Evolutionary conservation across 2,113 vertebrate genomes (phyloP), one percentile per base, ranked within the genome.

Genomic region (Oenanthe oenanthe): DNA sequence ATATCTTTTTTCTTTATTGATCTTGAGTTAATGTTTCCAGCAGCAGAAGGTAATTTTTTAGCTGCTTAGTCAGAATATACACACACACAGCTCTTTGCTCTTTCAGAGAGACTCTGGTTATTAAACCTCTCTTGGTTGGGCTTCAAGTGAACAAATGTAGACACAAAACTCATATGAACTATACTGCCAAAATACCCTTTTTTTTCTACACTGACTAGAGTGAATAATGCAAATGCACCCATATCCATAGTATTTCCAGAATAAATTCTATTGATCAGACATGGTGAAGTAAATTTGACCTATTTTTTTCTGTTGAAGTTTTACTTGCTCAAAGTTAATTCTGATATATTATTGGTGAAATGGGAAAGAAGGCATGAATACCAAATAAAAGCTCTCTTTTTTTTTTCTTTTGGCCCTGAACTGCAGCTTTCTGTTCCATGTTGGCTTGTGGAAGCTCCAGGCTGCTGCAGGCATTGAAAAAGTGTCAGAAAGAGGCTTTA

Each of bases 71-170:
- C 75, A 71, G 17, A 72, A 58, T 7, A 43, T 11, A 28, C 31
- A 34, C 11, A 17, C 9, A 66, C 4, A 62, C 0, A 4, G 28
- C 3, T 51, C 32, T 60, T 9, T 43, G 6, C 4, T 71, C 5
- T 53, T 74, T 77, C 12, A 74, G 24, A 50, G 2, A 43, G 2
- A 13, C 11, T 57, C 3, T 28, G 2, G 0, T 54, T 91, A 12
- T 84, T 56, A 78, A 66, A 36, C 6, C 7, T 67, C 1, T 0
- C 5, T 71, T 63, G 28, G 1, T 0, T 71, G 6, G 2, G 5
- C 74, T 91, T 70, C 72, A 66, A 10, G 6, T 7, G 20, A 42
- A 28, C 9, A 88, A 34, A 71, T 3, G 12, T 25, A 56, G 31
- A 21, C 17, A 29, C 7, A 78, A 65, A 88, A 31, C 31, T 88